Percentiles rank a stretch among this genome's conserved stretches.
These are phyloP conservation scores for Dolichopus griseipennis DNA, from an alignment of 2,888 invertebrate species.

Conservation along the genomic window DNA sequence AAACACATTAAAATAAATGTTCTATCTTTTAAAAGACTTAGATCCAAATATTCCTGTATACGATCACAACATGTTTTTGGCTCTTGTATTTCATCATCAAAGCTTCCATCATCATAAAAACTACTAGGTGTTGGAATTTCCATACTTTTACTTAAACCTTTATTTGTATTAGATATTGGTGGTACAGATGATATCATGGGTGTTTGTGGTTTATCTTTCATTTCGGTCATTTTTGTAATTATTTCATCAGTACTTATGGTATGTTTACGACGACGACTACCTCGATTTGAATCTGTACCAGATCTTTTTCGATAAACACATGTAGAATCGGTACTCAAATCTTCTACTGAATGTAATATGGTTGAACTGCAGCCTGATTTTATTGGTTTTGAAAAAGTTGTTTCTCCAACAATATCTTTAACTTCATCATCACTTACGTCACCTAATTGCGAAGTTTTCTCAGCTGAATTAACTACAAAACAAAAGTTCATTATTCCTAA, in stretches of 20 bases:
- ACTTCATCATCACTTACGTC: constrained; percentile 46
- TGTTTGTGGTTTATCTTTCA: constrained; percentile 36
- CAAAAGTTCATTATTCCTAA: constrained; percentile 27
- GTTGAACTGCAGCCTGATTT: constrained; percentile 62
- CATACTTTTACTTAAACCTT: constrained; percentile 44
- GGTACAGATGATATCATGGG: constrained; percentile 9
- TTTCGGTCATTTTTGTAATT: constrained; percentile 37
- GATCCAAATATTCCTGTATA: constrained; percentile 53
- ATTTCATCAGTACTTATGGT: constrained; percentile 41
- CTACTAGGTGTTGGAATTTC: constrained; percentile 43
- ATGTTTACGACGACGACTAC: constrained; percentile 37
- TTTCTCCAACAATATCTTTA: constrained; percentile 50
- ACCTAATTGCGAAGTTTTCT: constrained; percentile 30
- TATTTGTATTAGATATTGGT: constrained; percentile 25
- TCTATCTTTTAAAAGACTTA: constrained; percentile 57
- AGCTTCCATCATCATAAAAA: constrained; percentile 37
- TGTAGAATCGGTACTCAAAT: constrained; percentile 64
- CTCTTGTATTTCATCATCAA: constrained; percentile 34
- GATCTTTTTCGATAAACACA: constrained; percentile 57
- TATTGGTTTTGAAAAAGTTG: constrained; percentile 48
- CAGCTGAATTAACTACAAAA: constrained; percentile 25
- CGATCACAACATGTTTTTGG: constrained; percentile 38
- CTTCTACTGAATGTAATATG: constrained; percentile 64
- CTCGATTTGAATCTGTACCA: constrained; percentile 41
- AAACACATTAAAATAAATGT: constrained; percentile 62